phyloP scores from a whole-genome alignment of 2,888 invertebrate species.

The Latheticus oryzae region DNA sequence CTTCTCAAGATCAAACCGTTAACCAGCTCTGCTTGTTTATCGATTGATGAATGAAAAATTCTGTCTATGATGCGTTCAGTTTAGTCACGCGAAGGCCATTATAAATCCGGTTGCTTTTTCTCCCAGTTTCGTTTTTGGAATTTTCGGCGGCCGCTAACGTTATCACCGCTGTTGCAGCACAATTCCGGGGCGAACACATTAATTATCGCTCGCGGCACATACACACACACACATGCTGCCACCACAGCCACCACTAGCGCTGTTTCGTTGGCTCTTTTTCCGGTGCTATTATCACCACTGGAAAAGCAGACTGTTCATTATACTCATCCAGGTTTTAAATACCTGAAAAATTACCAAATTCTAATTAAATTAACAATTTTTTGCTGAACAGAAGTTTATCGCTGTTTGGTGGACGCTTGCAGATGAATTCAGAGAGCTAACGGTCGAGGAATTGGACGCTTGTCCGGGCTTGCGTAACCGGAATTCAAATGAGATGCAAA shows the following conservation, averaged over 20 bases:
- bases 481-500: too few species aligned
- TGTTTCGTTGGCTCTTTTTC: conserved; percentile 14
- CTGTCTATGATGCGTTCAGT: conserved; percentile 1
- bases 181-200: conserved; percentile 29
- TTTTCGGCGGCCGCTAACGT: conserved; percentile 14
- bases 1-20: too few species aligned
- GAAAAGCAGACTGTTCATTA: conserved; percentile 14
- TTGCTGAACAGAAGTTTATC: too few species aligned
- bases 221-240: conserved; percentile 25
- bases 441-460: too few species aligned
- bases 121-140: conserved; percentile 16
- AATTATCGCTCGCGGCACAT: conserved; percentile 29
- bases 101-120: conserved; percentile 10
- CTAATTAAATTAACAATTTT: too few species aligned
- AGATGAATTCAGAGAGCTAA: too few species aligned
- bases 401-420: too few species aligned
- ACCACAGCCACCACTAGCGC: too few species aligned
- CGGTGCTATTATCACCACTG: conserved; percentile 23
- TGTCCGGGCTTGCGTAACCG: too few species aligned
- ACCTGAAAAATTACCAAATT: too few species aligned
- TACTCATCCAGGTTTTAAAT: too few species aligned
- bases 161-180: conserved; percentile 32
- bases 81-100: conserved; percentile 26
- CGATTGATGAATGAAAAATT: conserved; percentile 19
- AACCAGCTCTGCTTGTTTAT: too few species aligned